Percentiles rank a stretch among this genome's conserved stretches.
phyloP scores from a whole-genome alignment of 2,888 invertebrate genomes.

The Dryococelus australis region DNA sequence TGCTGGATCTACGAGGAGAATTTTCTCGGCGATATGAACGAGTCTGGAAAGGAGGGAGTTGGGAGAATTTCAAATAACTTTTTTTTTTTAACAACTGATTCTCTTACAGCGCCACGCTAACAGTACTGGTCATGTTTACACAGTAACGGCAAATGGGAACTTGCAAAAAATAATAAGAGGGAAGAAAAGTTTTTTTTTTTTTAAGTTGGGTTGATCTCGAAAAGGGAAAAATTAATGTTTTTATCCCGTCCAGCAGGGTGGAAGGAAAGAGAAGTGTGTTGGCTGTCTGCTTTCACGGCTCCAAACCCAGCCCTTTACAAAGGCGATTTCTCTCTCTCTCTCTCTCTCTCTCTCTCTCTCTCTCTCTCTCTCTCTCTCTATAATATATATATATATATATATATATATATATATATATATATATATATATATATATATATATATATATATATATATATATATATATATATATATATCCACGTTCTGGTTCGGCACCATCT shows the following conservation, averaged over 20 bases:
- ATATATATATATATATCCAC: too few relatives aligned
- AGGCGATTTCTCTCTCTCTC: background rate
- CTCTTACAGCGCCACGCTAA: background rate
- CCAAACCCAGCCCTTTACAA: background rate
- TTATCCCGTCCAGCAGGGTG: background rate
- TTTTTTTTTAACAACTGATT: background rate
- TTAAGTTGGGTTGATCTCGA: background rate
- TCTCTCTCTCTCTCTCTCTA: too few relatives aligned
- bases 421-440: too few relatives aligned
- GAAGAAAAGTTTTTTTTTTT: background rate
- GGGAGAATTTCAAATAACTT: background rate
- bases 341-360: background rate
- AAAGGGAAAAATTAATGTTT: slow-evolving; percentile 8
- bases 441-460: too few relatives aligned
- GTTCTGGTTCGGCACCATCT: background rate
- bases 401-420: too few relatives aligned
- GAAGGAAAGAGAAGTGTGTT: background rate
- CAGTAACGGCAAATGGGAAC: background rate
- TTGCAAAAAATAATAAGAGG: background rate
- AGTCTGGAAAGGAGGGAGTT: background rate
- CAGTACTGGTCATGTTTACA: background rate
- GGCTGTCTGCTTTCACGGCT: background rate
- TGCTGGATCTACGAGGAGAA: too few relatives aligned
- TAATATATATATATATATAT: too few relatives aligned
- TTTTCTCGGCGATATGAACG: too few relatives aligned